A percentile compares a stretch with the other conserved stretches of the same genome.
These are phyloP conservation scores for Drosophila limbata DNA, from an alignment of 2,888 invertebrate species.

Conservation along the genomic window DNA sequence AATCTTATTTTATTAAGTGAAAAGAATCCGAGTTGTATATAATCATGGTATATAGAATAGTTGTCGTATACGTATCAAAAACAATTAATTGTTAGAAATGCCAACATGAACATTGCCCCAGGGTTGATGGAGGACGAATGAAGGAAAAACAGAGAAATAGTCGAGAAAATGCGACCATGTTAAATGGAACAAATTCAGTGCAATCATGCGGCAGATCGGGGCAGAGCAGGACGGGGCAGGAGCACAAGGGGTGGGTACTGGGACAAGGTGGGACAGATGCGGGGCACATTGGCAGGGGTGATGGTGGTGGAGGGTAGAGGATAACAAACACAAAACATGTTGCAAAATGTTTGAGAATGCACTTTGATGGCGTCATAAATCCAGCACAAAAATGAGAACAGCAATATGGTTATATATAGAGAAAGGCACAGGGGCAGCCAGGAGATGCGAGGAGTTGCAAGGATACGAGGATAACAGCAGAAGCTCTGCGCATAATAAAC, in stretches of 20 bases:
- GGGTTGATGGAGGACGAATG: conserved; percentile 52
- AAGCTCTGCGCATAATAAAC: conserved; percentile 48
- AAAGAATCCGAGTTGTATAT: not conserved
- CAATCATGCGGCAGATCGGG: conserved; percentile 46
- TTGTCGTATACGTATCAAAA: conserved; percentile 9
- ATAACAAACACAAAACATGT: conserved; percentile 62
- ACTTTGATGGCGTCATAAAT: conserved; percentile 75
- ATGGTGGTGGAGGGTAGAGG: conserved; percentile 6
- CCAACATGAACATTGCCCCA: conserved; percentile 43
- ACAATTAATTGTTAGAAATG: conserved; percentile 28
- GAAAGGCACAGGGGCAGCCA: conserved; percentile 10
- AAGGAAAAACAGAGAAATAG: conserved; percentile 3
- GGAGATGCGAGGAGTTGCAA: not conserved
- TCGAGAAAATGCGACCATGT: conserved; percentile 60
- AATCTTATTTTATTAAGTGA: not conserved
- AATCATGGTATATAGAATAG: not conserved
- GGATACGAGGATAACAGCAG: conserved; percentile 27
- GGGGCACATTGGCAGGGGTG: conserved; percentile 1
- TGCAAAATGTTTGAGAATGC: conserved; percentile 73
- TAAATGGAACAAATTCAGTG: conserved; percentile 69
- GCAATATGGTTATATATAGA: conserved; percentile 6
- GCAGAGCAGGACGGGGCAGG: not conserved
- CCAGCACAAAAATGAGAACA: conserved; percentile 43
- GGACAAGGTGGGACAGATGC: conserved; percentile 32
- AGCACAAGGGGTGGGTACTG: conserved; percentile 18